Base-by-base conservation (phyloP, 2,888 invertebrate species). In the Plagodis dolabraria region DNA sequence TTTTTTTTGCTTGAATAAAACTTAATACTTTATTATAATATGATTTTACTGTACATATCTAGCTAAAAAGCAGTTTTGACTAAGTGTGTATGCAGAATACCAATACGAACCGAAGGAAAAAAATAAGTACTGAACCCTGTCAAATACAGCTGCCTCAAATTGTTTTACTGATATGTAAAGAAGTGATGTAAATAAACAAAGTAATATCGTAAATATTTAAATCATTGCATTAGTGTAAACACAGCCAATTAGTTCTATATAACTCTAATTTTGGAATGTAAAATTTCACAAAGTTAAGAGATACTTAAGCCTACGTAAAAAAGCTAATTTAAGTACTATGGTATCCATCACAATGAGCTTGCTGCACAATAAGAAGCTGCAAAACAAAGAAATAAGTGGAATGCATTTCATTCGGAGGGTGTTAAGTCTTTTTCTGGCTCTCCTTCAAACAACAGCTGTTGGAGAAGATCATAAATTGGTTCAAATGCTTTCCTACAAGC, bases 401-500 rank as follows among this genome's bases (percentile, higher is more conserved):
- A 66, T 60, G 49, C n/a, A 33, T 58, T 51, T 83, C 93, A 96
- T 92, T 96, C 95, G 44, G 95, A 96, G 62, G 95, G 95, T 68
- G 95, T 95, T 72, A 96, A 92, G 86, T 96, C 95, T 83, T 95
- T 95, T 87, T 96, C 96, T 44, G 94, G 93, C 87, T 96, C 96
- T 55, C 95, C 96, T 88, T 96, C 97, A 74, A 93, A 94, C 54
- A 97, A 89, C 74, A 97, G 94, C 85, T 97, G 97, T 65, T 95
- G 93, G 22, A 97, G 89, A 65, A 97, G 92, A 85, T 97, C 97
- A 83, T 96, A 95, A 51, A 97, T 95, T 22, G 97, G 96, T 86
- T 97, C 97, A 85, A 97, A 97, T 8, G 96, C 96, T 87, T 98
- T 98, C 77, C 95, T 94, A 85, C 97, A 97, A 54, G 98, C 98